Evolutionary conservation across 2,888 invertebrate genomes (phyloP), one percentile per base, ranked within the genome.

Genomic region (Trichogramma dendrolimi): DNA sequence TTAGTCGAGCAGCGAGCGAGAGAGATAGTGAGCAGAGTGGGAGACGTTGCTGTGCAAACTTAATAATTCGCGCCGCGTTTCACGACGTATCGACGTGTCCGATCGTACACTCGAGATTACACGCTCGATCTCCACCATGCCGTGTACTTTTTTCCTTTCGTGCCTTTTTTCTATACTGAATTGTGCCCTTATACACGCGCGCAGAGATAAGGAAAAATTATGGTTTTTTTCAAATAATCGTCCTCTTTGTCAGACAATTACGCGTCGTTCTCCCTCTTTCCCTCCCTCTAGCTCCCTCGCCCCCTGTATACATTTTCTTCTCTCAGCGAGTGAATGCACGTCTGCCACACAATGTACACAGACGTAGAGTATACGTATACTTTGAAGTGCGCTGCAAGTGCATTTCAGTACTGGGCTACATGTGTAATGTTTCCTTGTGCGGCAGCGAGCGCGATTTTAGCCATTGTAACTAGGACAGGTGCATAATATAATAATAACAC

Each of bases 231-330:
- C 10, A 27, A 41, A 52, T 63, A 61, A 65, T 65, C 14, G 53
- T 61, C 58, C 59, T 61, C 62, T 63, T 63, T 65, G 65, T 61
- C 65, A 62, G 61, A 58, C 62, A 56, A 65, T 65, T 63, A 61
- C 47, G 58, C 52, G 27, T 27, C 27, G 27, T 27, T 27, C 27
- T 27, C 27, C 27, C 27, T 27, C 3, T 27, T 27, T 27, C 27
- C 27, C 27, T 27, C 27, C 27, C 27, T 27, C 27, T 27, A 27
- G 27, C 27, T 27, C 27, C 27, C 27, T 27, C 27, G 27, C 27
- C n/a, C n/a, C n/a, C n/a, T n/a, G 3, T 27, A 27, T 27, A 2
- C 27, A 27, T 27, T 27, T 27, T 27, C 27, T 27, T 27, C 27
- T 27, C 27, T 27, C 27, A 2, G 27, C 27, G 27, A 27, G 2